A percentile compares a stretch with the other conserved stretches of the same genome.
Evolutionary conservation across 2,797 vertebrate genomes (phyloP).

Genomic region (Nannoperca obscura): DNA sequence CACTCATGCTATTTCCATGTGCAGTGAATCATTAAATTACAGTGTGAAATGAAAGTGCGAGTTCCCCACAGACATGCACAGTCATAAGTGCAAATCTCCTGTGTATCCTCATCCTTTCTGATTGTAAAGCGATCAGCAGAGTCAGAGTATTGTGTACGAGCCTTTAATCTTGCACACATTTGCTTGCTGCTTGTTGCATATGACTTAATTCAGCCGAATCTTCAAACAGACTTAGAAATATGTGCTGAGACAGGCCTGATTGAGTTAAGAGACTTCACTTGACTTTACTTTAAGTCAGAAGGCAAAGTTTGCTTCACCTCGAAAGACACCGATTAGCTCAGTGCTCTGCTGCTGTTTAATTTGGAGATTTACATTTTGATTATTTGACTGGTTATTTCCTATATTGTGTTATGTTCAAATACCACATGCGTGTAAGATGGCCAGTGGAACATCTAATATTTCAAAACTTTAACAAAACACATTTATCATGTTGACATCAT

Average conservation of each 20-base stretch:
- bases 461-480: slow-evolving; percentile 24
- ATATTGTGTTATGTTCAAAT: not conserved
- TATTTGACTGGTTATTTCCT: not conserved
- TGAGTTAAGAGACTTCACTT: slow-evolving; percentile 55
- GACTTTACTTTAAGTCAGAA: slow-evolving; percentile 54
- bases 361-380: not conserved
- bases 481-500: slow-evolving; percentile 47
- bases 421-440: not conserved
- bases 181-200: slow-evolving; percentile 47
- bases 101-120: slow-evolving; percentile 27
- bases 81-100: slow-evolving; percentile 44
- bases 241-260: slow-evolving; percentile 53
- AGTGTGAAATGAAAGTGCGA: slow-evolving; percentile 49
- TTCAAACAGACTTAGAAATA: slow-evolving; percentile 77
- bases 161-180: slow-evolving; percentile 60
- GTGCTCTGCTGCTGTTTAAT: slow-evolving; percentile 16
- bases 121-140: slow-evolving; percentile 37
- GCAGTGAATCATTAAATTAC: slow-evolving; percentile 61
- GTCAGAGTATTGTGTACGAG: slow-evolving; percentile 18
- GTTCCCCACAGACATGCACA: slow-evolving; percentile 37
- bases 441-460: slow-evolving; percentile 21
- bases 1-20: slow-evolving; percentile 42
- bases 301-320: slow-evolving; percentile 30
- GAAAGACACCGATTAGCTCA: slow-evolving; percentile 15
- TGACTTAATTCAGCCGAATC: slow-evolving; percentile 66